These are phyloP conservation scores for Melospiza georgiana DNA, from an alignment of 2,113 vertebrate species.

Conservation along the genomic window DNA sequence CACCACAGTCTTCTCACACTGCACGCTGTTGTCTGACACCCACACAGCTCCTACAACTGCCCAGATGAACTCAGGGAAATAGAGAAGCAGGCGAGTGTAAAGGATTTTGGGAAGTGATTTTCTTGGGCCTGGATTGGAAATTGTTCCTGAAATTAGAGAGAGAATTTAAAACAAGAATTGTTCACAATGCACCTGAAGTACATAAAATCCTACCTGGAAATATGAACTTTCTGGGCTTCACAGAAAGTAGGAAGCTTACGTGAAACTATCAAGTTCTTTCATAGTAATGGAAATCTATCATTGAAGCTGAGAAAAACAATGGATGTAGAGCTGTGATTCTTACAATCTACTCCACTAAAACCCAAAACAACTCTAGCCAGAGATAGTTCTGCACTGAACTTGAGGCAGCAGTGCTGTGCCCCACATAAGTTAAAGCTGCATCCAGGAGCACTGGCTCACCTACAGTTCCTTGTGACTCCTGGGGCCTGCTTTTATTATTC, in stretches of 20 bases:
- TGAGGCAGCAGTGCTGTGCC: background rate
- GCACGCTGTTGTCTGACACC: slow-evolving; percentile 81
- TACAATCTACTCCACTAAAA: background rate
- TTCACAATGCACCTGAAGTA: background rate
- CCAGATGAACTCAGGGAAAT: slow-evolving; percentile 90
- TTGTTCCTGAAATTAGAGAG: slow-evolving; percentile 83
- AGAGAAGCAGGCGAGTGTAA: slow-evolving; percentile 88
- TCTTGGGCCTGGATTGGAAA: slow-evolving; percentile 89
- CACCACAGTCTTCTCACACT: slow-evolving; percentile 83
- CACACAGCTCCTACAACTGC: slow-evolving; percentile 87
- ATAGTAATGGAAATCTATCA: background rate
- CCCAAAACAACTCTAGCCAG: background rate
- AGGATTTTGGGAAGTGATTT: slow-evolving; percentile 89
- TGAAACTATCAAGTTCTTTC: background rate
- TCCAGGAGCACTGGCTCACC: rapidly evolving
- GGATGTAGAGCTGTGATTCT: background rate
- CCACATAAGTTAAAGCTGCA: background rate
- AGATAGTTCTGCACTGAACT: background rate
- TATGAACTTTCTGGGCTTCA: background rate
- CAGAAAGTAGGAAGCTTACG: background rate
- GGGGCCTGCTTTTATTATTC: background rate
- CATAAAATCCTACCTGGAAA: background rate
- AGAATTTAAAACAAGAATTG: background rate
- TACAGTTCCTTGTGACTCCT: background rate
- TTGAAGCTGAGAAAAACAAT: background rate